Percentiles rank a stretch among this genome's conserved stretches.
Evolutionary conservation across 2,797 vertebrate genomes (phyloP).

Genomic region (Lophius americanus): DNA sequence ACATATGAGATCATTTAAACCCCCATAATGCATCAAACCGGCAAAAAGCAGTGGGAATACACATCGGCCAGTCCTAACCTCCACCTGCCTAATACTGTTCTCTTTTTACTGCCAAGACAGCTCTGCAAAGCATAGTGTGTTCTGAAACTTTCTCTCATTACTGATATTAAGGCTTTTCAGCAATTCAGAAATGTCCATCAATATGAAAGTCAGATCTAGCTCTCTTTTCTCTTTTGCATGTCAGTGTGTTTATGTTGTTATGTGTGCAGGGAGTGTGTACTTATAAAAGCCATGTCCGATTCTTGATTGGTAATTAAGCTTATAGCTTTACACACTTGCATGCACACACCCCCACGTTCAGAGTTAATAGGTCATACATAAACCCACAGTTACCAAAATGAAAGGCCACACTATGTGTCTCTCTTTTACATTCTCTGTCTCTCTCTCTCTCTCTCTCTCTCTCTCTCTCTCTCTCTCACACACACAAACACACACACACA

Average conservation of each 20-base stretch:
- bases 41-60: conserved; percentile 15
- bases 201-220: conserved; percentile 75
- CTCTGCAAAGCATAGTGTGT: too few species aligned
- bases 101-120: too few species aligned
- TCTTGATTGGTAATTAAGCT: conserved; percentile 80
- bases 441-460: not conserved
- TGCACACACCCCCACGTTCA: conserved; percentile 29
- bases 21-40: conserved; percentile 6
- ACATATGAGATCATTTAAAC: conserved; percentile 8
- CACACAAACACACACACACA: conserved; percentile 30
- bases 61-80: too few species aligned
- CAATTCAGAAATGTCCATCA: conserved; percentile 70
- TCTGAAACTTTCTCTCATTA: too few species aligned
- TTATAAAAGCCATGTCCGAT: conserved; percentile 64
- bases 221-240: conserved; percentile 18
- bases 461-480: conserved; percentile 9
- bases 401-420: conserved; percentile 61
- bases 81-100: too few species aligned
- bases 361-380: conserved; percentile 60
- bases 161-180: conserved; percentile 54
- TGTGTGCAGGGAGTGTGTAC: conserved; percentile 41
- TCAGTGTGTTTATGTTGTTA: conserved; percentile 21
- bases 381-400: conserved; percentile 55
- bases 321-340: conserved; percentile 59
- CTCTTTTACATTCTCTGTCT: conserved; percentile 29